A percentile compares a stretch with the other conserved stretches of the same genome.
These are phyloP conservation scores for Nephrotoma flavescens DNA, from an alignment of 2,888 invertebrate species.

Conservation along the genomic window DNA sequence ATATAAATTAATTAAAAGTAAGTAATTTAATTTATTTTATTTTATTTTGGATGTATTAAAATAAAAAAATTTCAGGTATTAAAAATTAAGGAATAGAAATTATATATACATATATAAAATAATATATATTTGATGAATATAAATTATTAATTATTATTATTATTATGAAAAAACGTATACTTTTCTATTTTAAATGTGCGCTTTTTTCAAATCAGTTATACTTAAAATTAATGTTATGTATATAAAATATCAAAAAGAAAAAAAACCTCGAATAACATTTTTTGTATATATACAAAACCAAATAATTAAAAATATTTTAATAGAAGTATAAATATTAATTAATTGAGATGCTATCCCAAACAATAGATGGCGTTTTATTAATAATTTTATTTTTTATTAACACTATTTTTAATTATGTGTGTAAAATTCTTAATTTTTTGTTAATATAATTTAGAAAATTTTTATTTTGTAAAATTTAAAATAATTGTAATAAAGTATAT, in stretches of 20 bases:
- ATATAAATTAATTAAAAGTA: background rate
- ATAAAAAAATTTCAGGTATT: background rate
- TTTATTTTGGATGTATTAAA: background rate
- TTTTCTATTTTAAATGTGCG: background rate
- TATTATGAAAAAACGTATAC: background rate
- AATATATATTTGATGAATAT: background rate
- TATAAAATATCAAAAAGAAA: background rate
- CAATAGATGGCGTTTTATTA: background rate
- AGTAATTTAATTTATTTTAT: background rate
- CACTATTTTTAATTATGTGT: background rate
- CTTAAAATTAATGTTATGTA: background rate
- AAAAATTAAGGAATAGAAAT: background rate
- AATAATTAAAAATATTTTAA: background rate
- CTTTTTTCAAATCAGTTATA: background rate
- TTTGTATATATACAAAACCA: background rate
- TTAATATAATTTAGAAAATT: background rate
- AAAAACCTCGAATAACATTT: background rate
- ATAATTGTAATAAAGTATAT: background rate
- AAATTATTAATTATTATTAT: background rate
- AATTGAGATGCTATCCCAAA: background rate
- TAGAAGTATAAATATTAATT: background rate
- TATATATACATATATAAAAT: background rate
- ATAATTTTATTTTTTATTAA: background rate
- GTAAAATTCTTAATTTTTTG: background rate
- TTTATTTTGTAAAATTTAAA: background rate